phyloP scores from a whole-genome alignment of 2,113 vertebrate species.

The Podarcis raffonei region DNA sequence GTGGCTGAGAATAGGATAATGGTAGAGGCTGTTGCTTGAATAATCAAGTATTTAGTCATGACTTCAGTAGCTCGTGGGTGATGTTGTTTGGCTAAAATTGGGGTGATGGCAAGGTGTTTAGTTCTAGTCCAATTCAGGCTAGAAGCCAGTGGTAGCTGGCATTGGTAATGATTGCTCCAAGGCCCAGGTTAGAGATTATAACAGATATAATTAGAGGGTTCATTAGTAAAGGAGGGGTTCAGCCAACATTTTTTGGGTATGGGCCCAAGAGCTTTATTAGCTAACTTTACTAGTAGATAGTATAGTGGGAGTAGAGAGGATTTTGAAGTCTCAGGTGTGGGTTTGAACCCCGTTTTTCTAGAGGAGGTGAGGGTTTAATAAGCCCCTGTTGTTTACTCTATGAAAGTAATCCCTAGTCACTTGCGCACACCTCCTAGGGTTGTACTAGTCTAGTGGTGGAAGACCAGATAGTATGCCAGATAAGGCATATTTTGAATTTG shows the following conservation, averaged over 20 bases:
- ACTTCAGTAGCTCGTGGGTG: slow-evolving; percentile 40
- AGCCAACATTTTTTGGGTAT: slow-evolving; percentile 66
- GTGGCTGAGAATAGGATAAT: slow-evolving; percentile 8
- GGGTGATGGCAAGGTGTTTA: slow-evolving; percentile 53
- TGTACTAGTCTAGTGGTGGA: background rate
- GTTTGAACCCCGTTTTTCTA: slow-evolving; percentile 56
- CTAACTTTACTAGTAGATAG: slow-evolving; percentile 68
- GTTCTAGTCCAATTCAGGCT: slow-evolving; percentile 54
- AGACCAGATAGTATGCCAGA: rapidly evolving
- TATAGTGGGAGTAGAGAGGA: slow-evolving; percentile 55
- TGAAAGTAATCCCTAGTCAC: slow-evolving; percentile 50
- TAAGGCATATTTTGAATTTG: background rate
- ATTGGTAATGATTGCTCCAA: rapidly evolving
- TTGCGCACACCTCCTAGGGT: slow-evolving; percentile 31
- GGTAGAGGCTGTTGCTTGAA: background rate
- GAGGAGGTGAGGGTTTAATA: slow-evolving; percentile 41
- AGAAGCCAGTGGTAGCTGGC: slow-evolving; percentile 50
- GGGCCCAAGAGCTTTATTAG: slow-evolving; percentile 69
- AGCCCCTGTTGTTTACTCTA: slow-evolving; percentile 56
- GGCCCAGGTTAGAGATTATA: rapidly evolving
- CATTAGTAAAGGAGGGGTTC: slow-evolving; percentile 38
- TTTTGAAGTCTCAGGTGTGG: slow-evolving; percentile 52
- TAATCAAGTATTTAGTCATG: slow-evolving; percentile 37
- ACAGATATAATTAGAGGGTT: slow-evolving; percentile 15
- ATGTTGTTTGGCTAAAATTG: background rate